Base-by-base conservation (phyloP, 2,888 invertebrate species). In the Dinocampus coccinellae region DNA sequence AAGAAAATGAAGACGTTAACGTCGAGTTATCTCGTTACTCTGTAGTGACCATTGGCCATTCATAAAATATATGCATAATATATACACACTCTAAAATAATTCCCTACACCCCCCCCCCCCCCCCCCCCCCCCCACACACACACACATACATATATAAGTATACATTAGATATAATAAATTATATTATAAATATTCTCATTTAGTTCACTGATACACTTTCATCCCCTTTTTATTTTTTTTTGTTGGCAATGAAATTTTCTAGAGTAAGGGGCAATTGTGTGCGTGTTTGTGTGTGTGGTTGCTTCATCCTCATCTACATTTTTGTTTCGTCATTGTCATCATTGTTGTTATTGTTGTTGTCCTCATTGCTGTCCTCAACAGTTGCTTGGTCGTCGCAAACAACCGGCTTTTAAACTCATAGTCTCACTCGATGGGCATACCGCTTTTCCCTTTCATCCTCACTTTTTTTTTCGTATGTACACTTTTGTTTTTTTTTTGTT, bases 301-400 rank as follows among this genome's bases (percentile, higher is more conserved):
- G 66, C 16, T 9, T 57, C 26, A 57, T 57, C 24, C 11, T 29
- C 16, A 57, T 57, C 20, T 20, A 61, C 33, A 33, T 29, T 34
- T 22, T 34, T 13, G 60, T 36, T 24, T 55, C 4, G 11, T 29
- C 26, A 2, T 20, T 9, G 7, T 36, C 36, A 16, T 47, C 7
- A 16, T n/a, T n/a, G n/a, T n/a, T n/a, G n/a, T n/a, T n/a, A n/a
- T n/a, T n/a, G n/a, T n/a, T n/a, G n/a, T n/a, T n/a, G n/a, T n/a
- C n/a, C n/a, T n/a, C n/a, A n/a, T 39, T n/a, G n/a, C 16, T n/a
- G 20, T 60, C 58, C 26, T 58, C 47, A 13, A 24, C 33, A 42
- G 33, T 29, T 11, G 39, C 10, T 26, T 64, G 33, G 13, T 68
- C n/a, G 24, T 33, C 24, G 33, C 73, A 74, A 73, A 70, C 73